Base-by-base conservation (phyloP, 1,140 invertebrate species). In the Cheumatopsyche charites region DNA sequence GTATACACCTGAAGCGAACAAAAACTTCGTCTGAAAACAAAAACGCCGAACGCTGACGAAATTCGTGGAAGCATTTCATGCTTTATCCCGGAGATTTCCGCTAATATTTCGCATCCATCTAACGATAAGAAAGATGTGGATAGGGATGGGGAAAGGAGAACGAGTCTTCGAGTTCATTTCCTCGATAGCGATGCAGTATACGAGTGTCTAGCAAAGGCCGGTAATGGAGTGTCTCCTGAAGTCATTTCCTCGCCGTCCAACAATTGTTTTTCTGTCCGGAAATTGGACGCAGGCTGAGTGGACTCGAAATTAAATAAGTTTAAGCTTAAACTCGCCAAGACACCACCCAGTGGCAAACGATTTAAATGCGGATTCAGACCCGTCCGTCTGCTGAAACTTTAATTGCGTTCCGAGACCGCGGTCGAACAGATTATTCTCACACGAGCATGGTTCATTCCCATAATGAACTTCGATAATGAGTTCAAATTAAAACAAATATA, bases 231-330 rank as follows among this genome's bases (percentile, higher is more conserved):
- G 67, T 68, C 67, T 68, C 67, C 49, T 52, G 67, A 45, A 52
- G 45, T 21, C 29, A 68, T 68, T 68, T 52, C 52, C 52, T 29
- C 17, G 21, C 69, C 29, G 25, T 58, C 55, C 23, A 58, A 58
- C 55, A 58, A 71, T 71, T 71, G 69, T 71, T 71, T 36, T 36
- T 71, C 61, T 29, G 36, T 13, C 45, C 69, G 69, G 69, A 71
- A 71, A 71, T 71, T 71, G 69, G 49, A 65, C 69, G 36, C 13
- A 63, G 12, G n/a, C 62, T 17, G 41, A 63, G 15, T 63, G 62
- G 69, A 71, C 42, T 26, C 15, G 41, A 52, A 52, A 47, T 67
- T 67, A 67, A 67, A 67, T 67, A 67, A 42, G 36, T 67, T 47
- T 47, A 49, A 58, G 55, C 2, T 58, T 29, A 52, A 42, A 47